Conservation (phyloP, 2,888 invertebrate genomes). For the Teinopalpus imperialis region DNA sequence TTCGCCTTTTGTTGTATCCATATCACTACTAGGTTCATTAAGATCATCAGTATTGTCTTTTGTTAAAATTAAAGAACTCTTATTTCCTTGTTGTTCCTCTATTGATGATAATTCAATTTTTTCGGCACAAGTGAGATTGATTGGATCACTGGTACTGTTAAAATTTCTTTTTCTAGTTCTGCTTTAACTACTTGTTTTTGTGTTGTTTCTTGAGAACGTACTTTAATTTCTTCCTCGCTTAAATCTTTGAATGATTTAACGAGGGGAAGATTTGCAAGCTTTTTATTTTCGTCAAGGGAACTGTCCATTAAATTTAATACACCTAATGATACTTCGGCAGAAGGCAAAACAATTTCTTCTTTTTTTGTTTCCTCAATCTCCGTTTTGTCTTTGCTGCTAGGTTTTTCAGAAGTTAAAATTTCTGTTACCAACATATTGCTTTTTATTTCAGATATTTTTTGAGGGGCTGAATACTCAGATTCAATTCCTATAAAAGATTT, state of each 20-base stretch:
- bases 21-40: not conserved
- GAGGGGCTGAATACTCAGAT: slow-evolving; percentile 38
- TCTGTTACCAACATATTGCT: not conserved
- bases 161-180: no score
- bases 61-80: not conserved
- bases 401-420: not conserved
- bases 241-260: not conserved
- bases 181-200: not conserved
- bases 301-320: not conserved
- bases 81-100: not conserved
- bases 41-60: not conserved
- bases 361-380: not conserved
- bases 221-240: not conserved
- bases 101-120: not conserved
- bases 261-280: not conserved
- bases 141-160: no score
- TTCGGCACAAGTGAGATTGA: not conserved
- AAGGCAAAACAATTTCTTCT: not conserved
- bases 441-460: not conserved
- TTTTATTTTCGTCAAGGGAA: not conserved
- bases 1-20: not conserved
- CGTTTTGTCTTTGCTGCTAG: not conserved
- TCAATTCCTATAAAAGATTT: slow-evolving; percentile 45
- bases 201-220: not conserved
- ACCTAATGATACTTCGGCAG: not conserved